phyloP scores from a whole-genome alignment of 2,888 invertebrate genomes.

The Pristionchus arcanus region DNA sequence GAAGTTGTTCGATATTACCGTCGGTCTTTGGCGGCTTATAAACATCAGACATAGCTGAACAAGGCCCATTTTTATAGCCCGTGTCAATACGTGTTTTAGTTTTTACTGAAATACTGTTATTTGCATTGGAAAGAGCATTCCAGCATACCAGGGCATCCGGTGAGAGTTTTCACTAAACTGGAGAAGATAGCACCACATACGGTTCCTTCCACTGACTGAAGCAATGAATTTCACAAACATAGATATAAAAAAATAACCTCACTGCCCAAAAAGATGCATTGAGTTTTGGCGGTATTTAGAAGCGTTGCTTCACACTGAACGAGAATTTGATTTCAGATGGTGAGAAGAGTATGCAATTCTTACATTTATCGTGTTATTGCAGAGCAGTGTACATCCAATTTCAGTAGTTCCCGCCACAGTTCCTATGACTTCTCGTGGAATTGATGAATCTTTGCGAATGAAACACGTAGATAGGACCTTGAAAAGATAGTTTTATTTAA shows the following conservation, averaged over 20 bases:
- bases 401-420: background rate
- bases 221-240: background rate
- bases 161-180: background rate
- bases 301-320: background rate
- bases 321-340: background rate
- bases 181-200: background rate
- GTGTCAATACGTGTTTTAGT: background rate
- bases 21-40: background rate
- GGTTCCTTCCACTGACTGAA: background rate
- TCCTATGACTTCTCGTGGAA: background rate
- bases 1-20: background rate
- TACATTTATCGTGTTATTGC: background rate
- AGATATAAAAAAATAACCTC: background rate
- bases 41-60: background rate
- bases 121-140: background rate
- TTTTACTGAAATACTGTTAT: background rate
- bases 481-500: background rate
- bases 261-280: background rate
- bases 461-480: background rate
- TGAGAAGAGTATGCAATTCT: background rate
- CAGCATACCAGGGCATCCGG: background rate
- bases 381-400: background rate
- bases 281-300: background rate
- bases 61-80: background rate
- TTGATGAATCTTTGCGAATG: background rate